A percentile compares a stretch with the other conserved stretches of the same genome.
Conservation (phyloP, 2,888 invertebrate species). For the Anagyrus pseudococci region DNA sequence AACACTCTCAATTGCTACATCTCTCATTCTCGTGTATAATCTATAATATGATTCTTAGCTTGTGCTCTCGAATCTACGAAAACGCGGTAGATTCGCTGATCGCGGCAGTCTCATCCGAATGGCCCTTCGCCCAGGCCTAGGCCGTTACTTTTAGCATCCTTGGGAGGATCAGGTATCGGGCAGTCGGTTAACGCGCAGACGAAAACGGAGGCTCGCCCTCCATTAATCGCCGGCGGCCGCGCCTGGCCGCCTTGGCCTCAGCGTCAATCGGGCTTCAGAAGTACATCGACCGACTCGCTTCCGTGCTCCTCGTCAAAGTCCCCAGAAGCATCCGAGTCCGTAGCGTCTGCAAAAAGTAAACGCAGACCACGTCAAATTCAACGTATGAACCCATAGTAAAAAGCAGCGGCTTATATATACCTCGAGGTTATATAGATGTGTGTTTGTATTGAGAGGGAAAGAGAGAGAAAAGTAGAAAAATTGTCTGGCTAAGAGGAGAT, state of each 20-base stretch:
- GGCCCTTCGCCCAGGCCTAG: neutral
- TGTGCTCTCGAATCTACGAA: neutral
- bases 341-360: constrained; percentile 52
- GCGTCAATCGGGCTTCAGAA: constrained; percentile 42
- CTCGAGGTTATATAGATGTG: too few species aligned
- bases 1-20: too few species aligned
- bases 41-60: too few species aligned
- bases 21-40: too few species aligned
- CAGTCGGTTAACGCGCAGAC: neutral
- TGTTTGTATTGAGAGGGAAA: neutral
- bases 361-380: too few species aligned
- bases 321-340: constrained; percentile 46
- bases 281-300: constrained; percentile 42
- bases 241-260: neutral
- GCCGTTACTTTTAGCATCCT: neutral
- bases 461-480: neutral
- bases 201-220: neutral
- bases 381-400: neutral
- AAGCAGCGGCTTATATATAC: neutral
- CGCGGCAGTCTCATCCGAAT: too few species aligned
- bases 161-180: neutral
- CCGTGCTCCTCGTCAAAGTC: constrained; percentile 47
- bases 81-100: neutral
- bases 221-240: neutral
- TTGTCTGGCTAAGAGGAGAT: neutral